phyloP scores from a whole-genome alignment of 2,797 vertebrate species.

The Xenentodon cancila region DNA sequence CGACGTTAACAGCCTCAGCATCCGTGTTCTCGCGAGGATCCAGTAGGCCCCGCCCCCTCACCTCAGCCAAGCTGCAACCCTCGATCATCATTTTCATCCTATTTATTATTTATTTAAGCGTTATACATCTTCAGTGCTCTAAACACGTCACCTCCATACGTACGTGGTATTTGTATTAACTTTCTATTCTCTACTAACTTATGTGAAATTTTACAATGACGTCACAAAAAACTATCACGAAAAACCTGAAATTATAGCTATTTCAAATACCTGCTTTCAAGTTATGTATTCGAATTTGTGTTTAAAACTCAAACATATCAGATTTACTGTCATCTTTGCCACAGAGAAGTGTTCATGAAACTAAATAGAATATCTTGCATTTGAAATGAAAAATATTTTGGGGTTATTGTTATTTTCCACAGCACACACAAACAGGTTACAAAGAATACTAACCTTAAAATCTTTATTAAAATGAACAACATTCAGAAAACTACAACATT shows the following conservation, averaged over 20 bases:
- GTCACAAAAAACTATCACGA: too few species aligned
- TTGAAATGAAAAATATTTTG: not conserved
- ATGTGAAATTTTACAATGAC: too few species aligned
- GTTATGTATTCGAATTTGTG: too few species aligned
- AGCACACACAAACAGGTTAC: not conserved
- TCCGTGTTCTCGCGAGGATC: slow-evolving; percentile 71
- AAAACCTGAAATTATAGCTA: too few species aligned
- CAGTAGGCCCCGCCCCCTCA: slow-evolving; percentile 8
- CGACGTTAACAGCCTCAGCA: slow-evolving; percentile 48
- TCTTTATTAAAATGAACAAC: slow-evolving; percentile 59
- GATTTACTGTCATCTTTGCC: too few species aligned
- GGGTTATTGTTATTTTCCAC: not conserved
- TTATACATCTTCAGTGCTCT: not conserved
- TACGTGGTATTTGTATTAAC: too few species aligned
- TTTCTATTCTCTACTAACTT: too few species aligned
- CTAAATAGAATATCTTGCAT: not conserved
- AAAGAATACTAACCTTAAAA: slow-evolving; percentile 5
- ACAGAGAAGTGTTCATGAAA: too few species aligned
- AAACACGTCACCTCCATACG: too few species aligned
- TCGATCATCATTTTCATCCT: slow-evolving; percentile 18
- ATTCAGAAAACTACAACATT: slow-evolving; percentile 8
- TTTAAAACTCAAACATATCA: too few species aligned
- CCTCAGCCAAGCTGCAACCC: slow-evolving; percentile 64
- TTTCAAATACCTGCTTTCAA: too few species aligned
- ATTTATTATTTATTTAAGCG: not conserved